phyloP scores from a whole-genome alignment of 2,797 vertebrate genomes.

The Galaxias olidus region DNA sequence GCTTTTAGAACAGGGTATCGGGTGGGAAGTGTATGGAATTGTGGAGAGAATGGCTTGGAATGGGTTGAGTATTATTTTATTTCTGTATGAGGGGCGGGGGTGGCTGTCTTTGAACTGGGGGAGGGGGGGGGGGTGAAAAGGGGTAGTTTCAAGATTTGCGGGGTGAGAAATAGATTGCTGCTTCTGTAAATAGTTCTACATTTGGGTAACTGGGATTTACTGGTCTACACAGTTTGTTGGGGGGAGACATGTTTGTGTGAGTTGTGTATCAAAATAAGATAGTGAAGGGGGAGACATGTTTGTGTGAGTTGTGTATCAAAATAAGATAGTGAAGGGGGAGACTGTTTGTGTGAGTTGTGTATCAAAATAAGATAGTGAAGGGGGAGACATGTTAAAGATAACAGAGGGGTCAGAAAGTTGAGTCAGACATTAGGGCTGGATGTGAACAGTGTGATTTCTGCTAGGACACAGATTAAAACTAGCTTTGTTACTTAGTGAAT shows the following conservation, averaged over 20 bases:
- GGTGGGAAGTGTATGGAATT: constrained; percentile 59
- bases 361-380: constrained; percentile 52
- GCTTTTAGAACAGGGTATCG: constrained; percentile 79
- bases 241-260: constrained; percentile 52
- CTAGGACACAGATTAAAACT: constrained; percentile 72
- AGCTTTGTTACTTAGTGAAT: constrained; percentile 85
- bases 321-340: constrained; percentile 50
- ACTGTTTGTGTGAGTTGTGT: constrained; percentile 57
- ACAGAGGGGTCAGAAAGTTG: constrained; percentile 42
- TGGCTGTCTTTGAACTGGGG: constrained; percentile 30
- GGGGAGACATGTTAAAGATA: constrained; percentile 48
- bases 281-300: constrained; percentile 51
- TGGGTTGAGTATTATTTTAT: constrained; percentile 48
- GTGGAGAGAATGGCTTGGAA: background rate
- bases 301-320: constrained; percentile 55
- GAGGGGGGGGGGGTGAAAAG: constrained; percentile 43
- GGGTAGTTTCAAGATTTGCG: constrained; percentile 66
- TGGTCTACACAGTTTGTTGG: constrained; percentile 47
- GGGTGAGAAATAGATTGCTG: constrained; percentile 67
- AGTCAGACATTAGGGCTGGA: constrained; percentile 68
- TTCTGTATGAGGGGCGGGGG: constrained; percentile 57
- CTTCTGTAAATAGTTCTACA: constrained; percentile 82
- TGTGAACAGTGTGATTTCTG: constrained; percentile 74
- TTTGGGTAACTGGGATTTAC: constrained; percentile 67
- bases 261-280: constrained; percentile 54